phyloP scores from a whole-genome alignment of 2,797 vertebrate species.

The Alca torda region DNA sequence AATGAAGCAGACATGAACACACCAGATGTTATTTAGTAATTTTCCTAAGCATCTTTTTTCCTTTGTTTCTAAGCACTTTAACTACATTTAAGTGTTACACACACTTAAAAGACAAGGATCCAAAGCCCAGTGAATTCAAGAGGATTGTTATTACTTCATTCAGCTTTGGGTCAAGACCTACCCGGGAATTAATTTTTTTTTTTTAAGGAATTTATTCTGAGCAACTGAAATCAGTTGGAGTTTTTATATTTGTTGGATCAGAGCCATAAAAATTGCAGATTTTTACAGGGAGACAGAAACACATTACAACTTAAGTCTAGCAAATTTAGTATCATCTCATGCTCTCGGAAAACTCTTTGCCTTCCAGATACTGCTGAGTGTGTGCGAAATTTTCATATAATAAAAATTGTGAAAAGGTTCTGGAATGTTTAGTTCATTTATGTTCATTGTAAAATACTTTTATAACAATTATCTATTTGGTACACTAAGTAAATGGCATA shows the following conservation, averaged over 20 bases:
- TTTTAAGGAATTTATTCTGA: neutral
- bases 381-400: neutral
- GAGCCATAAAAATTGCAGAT: neutral
- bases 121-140: slow-evolving; percentile 3
- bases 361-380: neutral
- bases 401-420: neutral
- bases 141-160: neutral
- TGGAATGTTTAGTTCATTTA: neutral
- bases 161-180: slow-evolving; percentile 14
- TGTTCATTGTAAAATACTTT: neutral
- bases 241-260: neutral
- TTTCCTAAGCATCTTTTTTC: slow-evolving; percentile 9
- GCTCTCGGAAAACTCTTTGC: neutral
- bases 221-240: neutral
- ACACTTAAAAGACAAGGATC: neutral
- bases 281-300: slow-evolving; percentile 5
- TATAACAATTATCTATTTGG: neutral
- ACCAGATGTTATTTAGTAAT: slow-evolving; percentile 26
- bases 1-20: slow-evolving; percentile 45
- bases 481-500: neutral
- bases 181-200: neutral
- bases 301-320: neutral
- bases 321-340: neutral
- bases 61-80: neutral
- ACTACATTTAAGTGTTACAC: neutral